These are phyloP conservation scores for Myocastor coypus DNA, from an alignment of 2,113 vertebrate species.

Conservation along the genomic window DNA sequence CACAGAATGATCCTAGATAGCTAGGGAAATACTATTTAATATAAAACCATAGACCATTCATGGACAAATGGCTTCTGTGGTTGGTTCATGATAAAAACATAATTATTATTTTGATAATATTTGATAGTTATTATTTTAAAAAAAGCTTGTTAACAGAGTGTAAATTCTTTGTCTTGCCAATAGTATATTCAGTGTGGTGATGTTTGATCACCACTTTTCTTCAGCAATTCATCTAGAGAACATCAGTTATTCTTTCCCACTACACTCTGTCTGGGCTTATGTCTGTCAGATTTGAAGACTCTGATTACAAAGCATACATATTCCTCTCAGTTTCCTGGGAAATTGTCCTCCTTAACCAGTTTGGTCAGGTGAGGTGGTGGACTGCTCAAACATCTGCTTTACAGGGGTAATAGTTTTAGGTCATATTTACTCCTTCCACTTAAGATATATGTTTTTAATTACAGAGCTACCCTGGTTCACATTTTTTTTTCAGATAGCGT, in stretches of 20 bases:
- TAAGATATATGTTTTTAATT: slow-evolving; percentile 18
- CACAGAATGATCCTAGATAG: background rate
- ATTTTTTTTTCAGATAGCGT: background rate
- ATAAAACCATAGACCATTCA: background rate
- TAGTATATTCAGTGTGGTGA: background rate
- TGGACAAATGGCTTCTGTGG: background rate
- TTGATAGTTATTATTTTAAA: background rate
- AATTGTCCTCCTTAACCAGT: background rate
- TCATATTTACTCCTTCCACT: background rate
- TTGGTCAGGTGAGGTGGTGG: background rate
- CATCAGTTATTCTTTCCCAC: background rate
- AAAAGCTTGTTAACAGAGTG: background rate
- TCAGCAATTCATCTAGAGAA: background rate
- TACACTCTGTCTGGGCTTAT: background rate
- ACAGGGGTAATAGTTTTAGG: background rate
- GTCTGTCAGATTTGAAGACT: background rate
- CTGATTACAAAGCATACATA: background rate
- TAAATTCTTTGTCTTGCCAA: background rate
- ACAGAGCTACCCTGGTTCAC: background rate
- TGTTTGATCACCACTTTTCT: background rate
- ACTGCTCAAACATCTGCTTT: background rate
- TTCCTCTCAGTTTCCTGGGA: background rate
- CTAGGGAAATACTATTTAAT: too few species aligned
- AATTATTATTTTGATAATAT: background rate
- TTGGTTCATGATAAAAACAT: background rate